A percentile compares a stretch with the other conserved stretches of the same genome.
Conservation (phyloP, 92 coral and sea anemone genomes). For the Parazoanthus darwini region DNA sequence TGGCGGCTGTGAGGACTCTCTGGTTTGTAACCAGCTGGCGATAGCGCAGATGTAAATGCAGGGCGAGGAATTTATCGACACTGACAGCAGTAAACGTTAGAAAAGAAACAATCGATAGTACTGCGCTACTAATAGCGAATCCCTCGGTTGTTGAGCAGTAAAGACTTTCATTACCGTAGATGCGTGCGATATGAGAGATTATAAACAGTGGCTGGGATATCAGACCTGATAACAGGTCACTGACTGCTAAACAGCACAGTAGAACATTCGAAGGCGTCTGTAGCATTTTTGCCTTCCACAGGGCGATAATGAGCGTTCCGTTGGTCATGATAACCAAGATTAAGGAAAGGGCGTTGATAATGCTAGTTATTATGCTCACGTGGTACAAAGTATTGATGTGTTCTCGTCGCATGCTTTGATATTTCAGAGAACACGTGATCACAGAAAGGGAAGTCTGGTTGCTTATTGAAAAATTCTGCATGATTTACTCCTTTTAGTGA, state of each 20-base stretch:
- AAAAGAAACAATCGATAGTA: slow-evolving; percentile 30
- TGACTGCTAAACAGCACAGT: slow-evolving; percentile 44
- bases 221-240: slow-evolving; percentile 43
- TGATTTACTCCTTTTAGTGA: neutral
- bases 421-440: slow-evolving; percentile 14
- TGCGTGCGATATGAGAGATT: slow-evolving; percentile 39
- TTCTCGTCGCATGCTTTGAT: slow-evolving; percentile 27
- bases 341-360: slow-evolving; percentile 22
- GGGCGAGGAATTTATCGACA: slow-evolving; percentile 40
- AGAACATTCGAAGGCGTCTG: slow-evolving; percentile 40
- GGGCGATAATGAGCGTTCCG: slow-evolving; percentile 21
- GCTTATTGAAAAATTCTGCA: slow-evolving; percentile 17
- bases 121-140: slow-evolving; percentile 32
- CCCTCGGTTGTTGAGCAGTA: slow-evolving; percentile 33
- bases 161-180: neutral
- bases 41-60: slow-evolving; percentile 37
- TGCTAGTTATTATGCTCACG: slow-evolving; percentile 25
- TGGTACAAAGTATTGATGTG: slow-evolving; percentile 23
- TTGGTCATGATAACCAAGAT: slow-evolving; percentile 12
- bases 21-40: slow-evolving; percentile 29
- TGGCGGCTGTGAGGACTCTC: slow-evolving; percentile 3
- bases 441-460: slow-evolving; percentile 10
- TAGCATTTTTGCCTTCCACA: slow-evolving; percentile 28
- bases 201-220: slow-evolving; percentile 45
- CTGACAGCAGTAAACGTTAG: slow-evolving; percentile 29